phyloP scores from a whole-genome alignment of 1,140 invertebrate genomes.

The Drosophila tropicalis region DNA sequence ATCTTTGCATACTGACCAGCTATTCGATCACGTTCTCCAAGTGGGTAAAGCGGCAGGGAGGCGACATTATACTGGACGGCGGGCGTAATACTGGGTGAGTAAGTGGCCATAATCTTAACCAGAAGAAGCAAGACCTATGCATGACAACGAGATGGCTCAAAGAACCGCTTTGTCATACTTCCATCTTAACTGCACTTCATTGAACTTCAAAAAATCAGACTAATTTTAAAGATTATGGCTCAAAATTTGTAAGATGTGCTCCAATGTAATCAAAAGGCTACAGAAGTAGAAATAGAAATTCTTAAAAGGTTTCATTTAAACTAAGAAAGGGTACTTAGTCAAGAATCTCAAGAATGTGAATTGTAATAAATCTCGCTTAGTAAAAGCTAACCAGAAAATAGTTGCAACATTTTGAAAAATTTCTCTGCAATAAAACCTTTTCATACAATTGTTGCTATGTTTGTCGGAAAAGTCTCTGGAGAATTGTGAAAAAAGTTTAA shows the following conservation, averaged over 20 bases:
- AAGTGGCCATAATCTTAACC: background rate
- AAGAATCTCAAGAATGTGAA: too few relatives aligned
- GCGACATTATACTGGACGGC: background rate
- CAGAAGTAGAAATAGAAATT: too few relatives aligned
- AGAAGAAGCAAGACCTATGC: background rate
- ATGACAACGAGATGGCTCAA: background rate
- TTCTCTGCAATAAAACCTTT: background rate
- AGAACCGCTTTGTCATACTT: background rate
- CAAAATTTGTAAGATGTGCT: too few relatives aligned
- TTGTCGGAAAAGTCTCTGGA: background rate
- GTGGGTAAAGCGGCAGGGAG: background rate
- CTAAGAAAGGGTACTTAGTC: too few relatives aligned
- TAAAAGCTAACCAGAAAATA: too few relatives aligned
- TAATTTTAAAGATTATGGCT: too few relatives aligned
- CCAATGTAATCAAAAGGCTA: too few relatives aligned
- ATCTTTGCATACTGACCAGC: slow-evolving; percentile 25
- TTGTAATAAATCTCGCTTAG: too few relatives aligned
- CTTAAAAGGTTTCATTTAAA: too few relatives aligned
- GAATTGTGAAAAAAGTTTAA: background rate
- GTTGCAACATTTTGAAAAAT: too few relatives aligned
- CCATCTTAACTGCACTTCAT: background rate
- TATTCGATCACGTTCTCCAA: slow-evolving; percentile 1
- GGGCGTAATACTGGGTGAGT: background rate
- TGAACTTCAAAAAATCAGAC: too few relatives aligned
- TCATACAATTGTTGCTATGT: background rate